Conservation (phyloP, 2,797 vertebrate genomes). For the Anguilla anguilla region DNA sequence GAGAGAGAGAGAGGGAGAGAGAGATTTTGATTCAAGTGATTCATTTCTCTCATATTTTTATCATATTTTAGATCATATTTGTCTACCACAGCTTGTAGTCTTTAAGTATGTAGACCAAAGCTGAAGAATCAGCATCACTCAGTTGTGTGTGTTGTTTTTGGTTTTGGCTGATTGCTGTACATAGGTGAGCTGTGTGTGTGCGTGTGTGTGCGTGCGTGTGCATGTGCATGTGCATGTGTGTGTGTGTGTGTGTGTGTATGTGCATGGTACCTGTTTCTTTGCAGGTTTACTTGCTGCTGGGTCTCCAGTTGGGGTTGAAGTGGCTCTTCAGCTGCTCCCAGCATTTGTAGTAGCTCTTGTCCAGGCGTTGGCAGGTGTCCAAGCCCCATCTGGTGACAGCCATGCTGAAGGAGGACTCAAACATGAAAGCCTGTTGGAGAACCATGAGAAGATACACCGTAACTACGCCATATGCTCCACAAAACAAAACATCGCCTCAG, state of each 20-base stretch:
- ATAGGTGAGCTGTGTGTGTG: neutral
- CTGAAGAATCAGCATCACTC: too few relatives aligned
- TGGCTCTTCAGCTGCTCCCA: slow-evolving; percentile 89
- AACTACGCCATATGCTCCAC: neutral
- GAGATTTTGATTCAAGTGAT: too few relatives aligned
- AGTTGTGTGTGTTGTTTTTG: too few relatives aligned
- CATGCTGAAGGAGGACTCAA: slow-evolving; percentile 91
- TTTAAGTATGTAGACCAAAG: too few relatives aligned
- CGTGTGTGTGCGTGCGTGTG: neutral
- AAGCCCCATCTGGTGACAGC: slow-evolving; percentile 92
- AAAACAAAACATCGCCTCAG: neutral
- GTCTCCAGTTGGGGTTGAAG: slow-evolving; percentile 81
- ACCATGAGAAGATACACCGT: neutral
- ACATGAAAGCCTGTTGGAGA: slow-evolving; percentile 89
- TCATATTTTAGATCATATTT: too few relatives aligned
- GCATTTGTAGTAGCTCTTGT: slow-evolving; percentile 91
- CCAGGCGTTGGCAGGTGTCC: slow-evolving; percentile 81
- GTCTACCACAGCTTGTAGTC: too few relatives aligned
- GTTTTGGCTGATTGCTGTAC: neutral
- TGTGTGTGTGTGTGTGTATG: neutral
- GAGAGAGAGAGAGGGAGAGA: too few relatives aligned
- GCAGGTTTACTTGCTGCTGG: slow-evolving; percentile 65
- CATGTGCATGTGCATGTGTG: neutral
- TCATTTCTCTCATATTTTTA: neutral
- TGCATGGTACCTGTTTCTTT: neutral